Percentiles rank a stretch among this genome's conserved stretches.
These are phyloP conservation scores for Caenorhabditis elegans DNA, from an alignment of 1,140 invertebrate species.

Conservation along the genomic window DNA sequence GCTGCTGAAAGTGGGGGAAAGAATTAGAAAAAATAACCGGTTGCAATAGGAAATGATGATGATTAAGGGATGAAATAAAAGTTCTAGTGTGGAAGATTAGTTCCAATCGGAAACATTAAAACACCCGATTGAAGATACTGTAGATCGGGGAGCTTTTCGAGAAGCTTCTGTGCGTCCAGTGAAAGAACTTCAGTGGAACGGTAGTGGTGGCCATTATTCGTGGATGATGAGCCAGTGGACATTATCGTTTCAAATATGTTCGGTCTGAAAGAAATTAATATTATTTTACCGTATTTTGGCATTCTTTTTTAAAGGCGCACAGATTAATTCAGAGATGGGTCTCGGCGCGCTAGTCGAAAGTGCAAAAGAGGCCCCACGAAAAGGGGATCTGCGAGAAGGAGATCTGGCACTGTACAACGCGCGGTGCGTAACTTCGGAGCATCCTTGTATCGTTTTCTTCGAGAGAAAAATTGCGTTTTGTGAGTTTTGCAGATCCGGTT, in stretches of 20 bases:
- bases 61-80: not conserved
- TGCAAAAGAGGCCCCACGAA: too few relatives aligned
- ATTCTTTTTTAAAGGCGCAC: too few relatives aligned
- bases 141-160: not conserved
- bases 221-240: not conserved
- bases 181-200: not conserved
- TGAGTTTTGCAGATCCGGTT: too few relatives aligned
- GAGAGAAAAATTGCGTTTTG: too few relatives aligned
- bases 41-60: not conserved
- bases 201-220: not conserved
- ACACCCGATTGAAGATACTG: not conserved
- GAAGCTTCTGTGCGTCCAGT: not conserved
- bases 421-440: too few relatives aligned
- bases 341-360: too few relatives aligned
- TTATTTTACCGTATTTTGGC: too few relatives aligned
- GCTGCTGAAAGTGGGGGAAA: not conserved
- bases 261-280: not conserved
- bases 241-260: not conserved
- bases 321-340: too few relatives aligned
- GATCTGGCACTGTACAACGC: too few relatives aligned
- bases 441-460: too few relatives aligned
- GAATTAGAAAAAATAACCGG: not conserved
- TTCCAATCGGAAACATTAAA: not conserved
- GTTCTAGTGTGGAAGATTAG: not conserved
- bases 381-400: too few relatives aligned